phyloP scores from a whole-genome alignment of 2,888 invertebrate genomes.

The Nephrotoma flavescens region DNA sequence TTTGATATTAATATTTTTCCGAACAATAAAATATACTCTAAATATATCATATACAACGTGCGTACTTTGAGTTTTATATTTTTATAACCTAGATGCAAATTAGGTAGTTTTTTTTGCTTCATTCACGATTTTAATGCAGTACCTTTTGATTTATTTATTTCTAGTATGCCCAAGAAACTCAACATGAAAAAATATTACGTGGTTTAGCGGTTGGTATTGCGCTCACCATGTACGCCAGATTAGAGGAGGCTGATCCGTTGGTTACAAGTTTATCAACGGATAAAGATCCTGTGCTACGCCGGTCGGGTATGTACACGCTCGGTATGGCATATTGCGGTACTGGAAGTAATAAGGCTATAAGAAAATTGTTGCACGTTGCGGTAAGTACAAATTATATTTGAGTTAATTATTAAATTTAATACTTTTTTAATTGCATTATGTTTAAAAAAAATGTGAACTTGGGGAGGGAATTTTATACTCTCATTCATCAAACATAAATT shows the following conservation, averaged over 20 bases:
- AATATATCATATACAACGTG: neutral
- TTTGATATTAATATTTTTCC: neutral
- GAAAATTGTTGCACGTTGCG: constrained; percentile 86
- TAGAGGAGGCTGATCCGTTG: constrained; percentile 91
- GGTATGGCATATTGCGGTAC: constrained; percentile 98
- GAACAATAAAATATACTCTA: neutral
- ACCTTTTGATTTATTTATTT: constrained; percentile 12
- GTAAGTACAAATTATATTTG: constrained; percentile 39
- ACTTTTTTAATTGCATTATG: neutral
- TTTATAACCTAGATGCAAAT: neutral
- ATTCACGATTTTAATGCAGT: neutral
- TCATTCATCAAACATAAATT: no score
- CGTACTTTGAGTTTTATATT: neutral
- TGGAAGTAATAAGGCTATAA: constrained; percentile 92
- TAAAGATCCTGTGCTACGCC: constrained; percentile 86
- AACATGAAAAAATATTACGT: constrained; percentile 95
- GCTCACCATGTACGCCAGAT: constrained; percentile 89
- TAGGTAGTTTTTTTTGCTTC: neutral
- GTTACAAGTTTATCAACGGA: constrained; percentile 81
- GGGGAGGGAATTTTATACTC: no score
- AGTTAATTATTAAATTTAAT: neutral
- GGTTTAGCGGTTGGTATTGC: constrained; percentile 95
- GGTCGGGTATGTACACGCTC: constrained; percentile 95
- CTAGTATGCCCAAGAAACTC: constrained; percentile 72
- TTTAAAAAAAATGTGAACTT: neutral